Percentiles rank a stretch among this genome's conserved stretches.
Conservation (phyloP, 2,797 vertebrate species). For the Scleropages formosus region DNA sequence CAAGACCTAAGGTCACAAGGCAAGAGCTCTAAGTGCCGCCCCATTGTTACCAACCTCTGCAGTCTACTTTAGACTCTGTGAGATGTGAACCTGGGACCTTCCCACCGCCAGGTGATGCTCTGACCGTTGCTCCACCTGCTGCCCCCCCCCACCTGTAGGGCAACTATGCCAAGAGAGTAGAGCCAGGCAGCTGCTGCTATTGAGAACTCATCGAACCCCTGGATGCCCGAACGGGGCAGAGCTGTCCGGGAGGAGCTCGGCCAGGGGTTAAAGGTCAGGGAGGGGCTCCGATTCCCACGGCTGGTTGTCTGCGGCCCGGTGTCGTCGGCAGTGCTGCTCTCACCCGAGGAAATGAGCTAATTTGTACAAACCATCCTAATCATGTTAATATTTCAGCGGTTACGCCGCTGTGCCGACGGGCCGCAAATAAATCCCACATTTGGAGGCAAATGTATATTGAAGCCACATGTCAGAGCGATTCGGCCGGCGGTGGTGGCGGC, state of each 20-base stretch:
- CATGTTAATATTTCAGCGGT: slow-evolving; percentile 79
- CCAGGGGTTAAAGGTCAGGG: slow-evolving; percentile 22
- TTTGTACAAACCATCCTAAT: slow-evolving; percentile 75
- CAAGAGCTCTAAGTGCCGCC: too few species aligned
- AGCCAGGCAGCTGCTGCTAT: too few species aligned
- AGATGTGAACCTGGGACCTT: too few species aligned
- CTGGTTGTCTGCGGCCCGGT: neutral
- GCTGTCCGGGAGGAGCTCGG: neutral
- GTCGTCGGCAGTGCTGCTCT: slow-evolving; percentile 62
- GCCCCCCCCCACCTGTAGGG: too few species aligned
- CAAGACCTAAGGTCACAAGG: too few species aligned
- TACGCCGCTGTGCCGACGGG: slow-evolving; percentile 76
- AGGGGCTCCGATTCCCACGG: slow-evolving; percentile 25
- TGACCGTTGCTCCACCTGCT: too few species aligned
- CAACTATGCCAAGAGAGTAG: too few species aligned
- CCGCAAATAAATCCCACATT: slow-evolving; percentile 79
- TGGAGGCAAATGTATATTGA: slow-evolving; percentile 74
- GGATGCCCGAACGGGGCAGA: too few species aligned
- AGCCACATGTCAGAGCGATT: slow-evolving; percentile 67
- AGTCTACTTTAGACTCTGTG: too few species aligned
- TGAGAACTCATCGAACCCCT: too few species aligned
- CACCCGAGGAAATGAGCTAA: slow-evolving; percentile 78
- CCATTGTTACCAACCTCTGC: too few species aligned
- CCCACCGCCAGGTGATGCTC: too few species aligned
- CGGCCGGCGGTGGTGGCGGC: neutral